phyloP scores from a whole-genome alignment of 1,140 invertebrate species.

The Dreissena rostriformis region DNA sequence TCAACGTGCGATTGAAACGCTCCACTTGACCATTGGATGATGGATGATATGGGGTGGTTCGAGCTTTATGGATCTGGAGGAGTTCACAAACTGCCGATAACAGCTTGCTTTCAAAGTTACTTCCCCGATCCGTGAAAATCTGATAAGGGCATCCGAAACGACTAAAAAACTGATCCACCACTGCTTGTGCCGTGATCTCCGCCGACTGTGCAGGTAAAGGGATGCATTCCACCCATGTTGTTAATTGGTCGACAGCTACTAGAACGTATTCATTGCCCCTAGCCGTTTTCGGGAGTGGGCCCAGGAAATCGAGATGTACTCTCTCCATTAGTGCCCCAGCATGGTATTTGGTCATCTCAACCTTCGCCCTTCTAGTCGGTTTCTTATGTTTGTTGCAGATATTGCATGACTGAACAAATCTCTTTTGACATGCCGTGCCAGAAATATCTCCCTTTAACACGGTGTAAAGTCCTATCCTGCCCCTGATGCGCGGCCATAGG shows the following conservation, averaged over 20 bases:
- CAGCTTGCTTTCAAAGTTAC: slow-evolving; percentile 52
- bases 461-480: slow-evolving; percentile 1
- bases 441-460: background rate
- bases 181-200: background rate
- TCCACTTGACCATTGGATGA: slow-evolving; percentile 22
- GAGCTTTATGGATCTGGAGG: slow-evolving; percentile 59
- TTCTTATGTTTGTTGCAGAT: slow-evolving; percentile 22
- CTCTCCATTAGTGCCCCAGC: slow-evolving; percentile 29
- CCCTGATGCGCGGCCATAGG: slow-evolving; percentile 7
- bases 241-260: slow-evolving; percentile 46
- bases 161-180: slow-evolving; percentile 28
- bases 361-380: background rate
- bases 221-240: slow-evolving; percentile 37
- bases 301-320: slow-evolving; percentile 43
- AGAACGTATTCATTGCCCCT: slow-evolving; percentile 48
- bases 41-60: slow-evolving; percentile 43
- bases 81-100: slow-evolving; percentile 50
- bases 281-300: slow-evolving; percentile 28
- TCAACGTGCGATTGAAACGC: slow-evolving; percentile 57
- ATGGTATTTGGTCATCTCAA: slow-evolving; percentile 34
- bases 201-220: slow-evolving; percentile 31
- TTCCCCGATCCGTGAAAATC: slow-evolving; percentile 54
- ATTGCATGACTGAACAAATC: slow-evolving; percentile 1
- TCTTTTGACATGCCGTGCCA: slow-evolving; percentile 9
- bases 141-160: slow-evolving; percentile 45